Evolutionary conservation across 2,797 vertebrate genomes (phyloP), one percentile per base, ranked within the genome.

Genomic region (Tolypeutes matacus): DNA sequence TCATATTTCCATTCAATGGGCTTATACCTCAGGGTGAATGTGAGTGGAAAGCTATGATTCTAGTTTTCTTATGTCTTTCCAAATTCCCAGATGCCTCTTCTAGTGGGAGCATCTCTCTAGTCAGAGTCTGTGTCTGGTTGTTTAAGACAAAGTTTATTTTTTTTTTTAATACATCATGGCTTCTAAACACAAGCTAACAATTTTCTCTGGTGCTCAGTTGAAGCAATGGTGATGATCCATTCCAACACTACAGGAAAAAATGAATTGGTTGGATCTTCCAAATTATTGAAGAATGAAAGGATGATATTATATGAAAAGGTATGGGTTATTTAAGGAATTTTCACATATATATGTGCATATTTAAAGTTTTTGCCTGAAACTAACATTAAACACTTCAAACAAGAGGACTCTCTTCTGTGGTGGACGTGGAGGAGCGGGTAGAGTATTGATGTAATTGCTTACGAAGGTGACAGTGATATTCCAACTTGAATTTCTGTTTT

Each of bases 291-390:
- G 53, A 56, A 56, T 56, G 53, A 18, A 89, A 82, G 5, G 21
- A 77, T 82, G 92, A 49, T 64, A 75, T 60, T 91, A 78, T n/a
- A 83, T 69, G 73, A 62, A 93, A 80, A 36, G 65, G 93, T n/a
- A 62, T 34, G 31, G 36, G 46, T 80, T 23, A 31, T 46, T 72
- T 84, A 64, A 92, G 21, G 2, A 8, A 83, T 62, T 96, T 96
- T 75, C 34, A 42, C 13, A 4, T 3, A 53, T 53, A 17, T 21
- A 20, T 56, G 18, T 56, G 5, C 18, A 56, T 56, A 18, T 5
- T 18, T 56, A 21, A 56, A 56, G 18, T 70, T 86, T 77, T 80
- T 64, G 69, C 65, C 56, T 69, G 51, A 96, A 84, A 60, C 23
- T 51, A 95, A 78, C 5, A 84, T 8, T 89, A 29, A 29, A 87